Conservation (phyloP, 2,888 invertebrate species). For the Automeris io region DNA sequence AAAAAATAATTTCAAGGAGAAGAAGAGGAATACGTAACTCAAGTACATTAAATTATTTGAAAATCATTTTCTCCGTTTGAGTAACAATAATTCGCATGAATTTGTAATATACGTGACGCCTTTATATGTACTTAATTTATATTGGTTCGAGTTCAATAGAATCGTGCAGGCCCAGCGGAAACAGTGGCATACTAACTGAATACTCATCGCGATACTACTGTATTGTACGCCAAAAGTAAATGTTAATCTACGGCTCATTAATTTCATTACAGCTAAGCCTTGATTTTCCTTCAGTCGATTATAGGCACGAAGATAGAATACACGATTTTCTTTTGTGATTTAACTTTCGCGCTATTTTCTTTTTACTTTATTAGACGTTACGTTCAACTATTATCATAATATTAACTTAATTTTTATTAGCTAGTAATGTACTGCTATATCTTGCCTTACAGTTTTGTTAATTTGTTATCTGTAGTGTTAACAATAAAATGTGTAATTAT, state of each 20-base stretch:
- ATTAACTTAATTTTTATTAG: neutral
- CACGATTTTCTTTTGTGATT: slow-evolving; percentile 33
- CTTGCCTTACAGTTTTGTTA: slow-evolving; percentile 4
- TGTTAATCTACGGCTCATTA: slow-evolving; percentile 66
- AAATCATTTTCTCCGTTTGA: too few species aligned
- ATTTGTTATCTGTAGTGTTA: slow-evolving; percentile 10
- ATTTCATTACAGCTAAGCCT: slow-evolving; percentile 60
- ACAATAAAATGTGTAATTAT: slow-evolving; percentile 10
- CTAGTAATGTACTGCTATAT: slow-evolving; percentile 1
- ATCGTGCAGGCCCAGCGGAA: slow-evolving; percentile 53
- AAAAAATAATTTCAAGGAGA: too few species aligned
- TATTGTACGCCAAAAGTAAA: slow-evolving; percentile 67
- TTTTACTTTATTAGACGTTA: neutral
- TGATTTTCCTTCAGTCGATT: slow-evolving; percentile 67
- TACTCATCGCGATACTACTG: slow-evolving; percentile 52
- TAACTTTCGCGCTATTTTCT: slow-evolving; percentile 5
- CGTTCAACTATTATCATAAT: neutral
- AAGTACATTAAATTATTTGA: too few species aligned
- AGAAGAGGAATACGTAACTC: too few species aligned
- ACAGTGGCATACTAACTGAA: slow-evolving; percentile 42
- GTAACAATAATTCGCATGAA: neutral
- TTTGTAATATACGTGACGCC: neutral
- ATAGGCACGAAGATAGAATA: slow-evolving; percentile 38
- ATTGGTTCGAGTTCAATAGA: slow-evolving; percentile 27
- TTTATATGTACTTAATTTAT: slow-evolving; percentile 10